Base-by-base conservation (phyloP, 2,888 invertebrate genomes). In the Agrochola circellaris region DNA sequence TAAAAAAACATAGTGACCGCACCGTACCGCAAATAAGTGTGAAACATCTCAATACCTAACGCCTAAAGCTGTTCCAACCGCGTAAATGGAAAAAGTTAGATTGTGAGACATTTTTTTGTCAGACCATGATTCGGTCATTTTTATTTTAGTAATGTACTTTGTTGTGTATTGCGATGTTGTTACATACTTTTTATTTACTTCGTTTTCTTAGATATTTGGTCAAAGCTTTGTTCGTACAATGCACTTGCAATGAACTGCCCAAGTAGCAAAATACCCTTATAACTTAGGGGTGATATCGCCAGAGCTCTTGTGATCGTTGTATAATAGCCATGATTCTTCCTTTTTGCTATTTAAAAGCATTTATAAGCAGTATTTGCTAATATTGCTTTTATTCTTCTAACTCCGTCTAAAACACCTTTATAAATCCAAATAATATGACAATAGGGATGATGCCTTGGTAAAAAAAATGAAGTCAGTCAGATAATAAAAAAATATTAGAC, bases 41-140 rank as follows among this genome's bases (percentile, higher is more conserved):
- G 86, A 86, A 87, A 87, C 65, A 4, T 30, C 87, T 73, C 75
- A 80, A 82, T 71, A 77, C 75, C 86, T 86, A 83, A 88, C 89
- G 93, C 93, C 93, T 89, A 89, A 92, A 94, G 93, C 93, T 91
- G 90, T 93, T 92, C 89, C 90, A 88, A 85, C 90, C 86, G 87
- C 87, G 94, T 93, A 95, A 96, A 96, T 95, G 96, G 95, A 95
- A 96, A 96, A 95, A 95, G 94, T 96, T 95, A 95, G 95, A 95
- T 94, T 95, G 95, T 93, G 90, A 88, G 89, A 89, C 86, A 89
- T 92, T 93, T 95, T 94, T 95, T 94, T 93, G 95, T 94, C 93
- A 94, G 93, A 91, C 91, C 91, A 91, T 94, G 93, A 94, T 94
- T 95, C 92, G 92, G 92, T 90, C 92, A 91, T 93, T 94, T 93